Base-by-base conservation (phyloP, 2,888 invertebrate species). In the Pseudolycoriella hygida region DNA sequence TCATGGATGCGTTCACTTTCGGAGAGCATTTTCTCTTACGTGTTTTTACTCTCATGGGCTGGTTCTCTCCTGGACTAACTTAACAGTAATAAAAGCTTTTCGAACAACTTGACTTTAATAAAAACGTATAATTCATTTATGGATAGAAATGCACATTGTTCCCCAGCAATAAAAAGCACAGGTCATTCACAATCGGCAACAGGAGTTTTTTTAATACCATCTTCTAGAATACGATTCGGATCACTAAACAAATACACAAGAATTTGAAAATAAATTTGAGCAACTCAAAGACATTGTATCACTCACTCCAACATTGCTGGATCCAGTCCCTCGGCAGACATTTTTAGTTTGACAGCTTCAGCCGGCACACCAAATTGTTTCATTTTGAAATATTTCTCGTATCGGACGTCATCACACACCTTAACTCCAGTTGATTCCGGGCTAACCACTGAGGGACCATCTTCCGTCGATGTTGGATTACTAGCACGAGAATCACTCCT, bases 301-400 rank as follows among this genome's bases (percentile, higher is more conserved):
- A 64, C 67, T 69, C 64, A 73, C 72, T 83, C 80, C 53, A 89
- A 66, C 45, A 85, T 59, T 52, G 68, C 66, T 19, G 86, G 76
- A 61, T 90, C 79, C 19, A 85, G 57, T n/a, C 90, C 92, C 66
- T 93, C 90, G 8, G 74, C 64, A 42, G 71, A 61, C 76, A 89
- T 81, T 71, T 90, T 89, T 53, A 80, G 60, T 60, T 82, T 86
- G 0, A 92, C 80, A 34, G 86, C 92, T 51, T 70, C 72, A 43
- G 74, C 61, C n/a, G 85, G 87, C 1, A 90, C 90, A 34, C 93
- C 92, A 55, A 92, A 73, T 54, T 84, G 81, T 1, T 89, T 58
- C 90, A 93, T 89, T 70, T 87, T 90, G 48, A 90, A 79, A 67
- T 79, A 92, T 61, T 75, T 80, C 18, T 73, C 69, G 63, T 80